Percentiles rank a stretch among this genome's conserved stretches.
Conservation (phyloP, 2,113 vertebrate genomes). For the Labeo catla region DNA sequence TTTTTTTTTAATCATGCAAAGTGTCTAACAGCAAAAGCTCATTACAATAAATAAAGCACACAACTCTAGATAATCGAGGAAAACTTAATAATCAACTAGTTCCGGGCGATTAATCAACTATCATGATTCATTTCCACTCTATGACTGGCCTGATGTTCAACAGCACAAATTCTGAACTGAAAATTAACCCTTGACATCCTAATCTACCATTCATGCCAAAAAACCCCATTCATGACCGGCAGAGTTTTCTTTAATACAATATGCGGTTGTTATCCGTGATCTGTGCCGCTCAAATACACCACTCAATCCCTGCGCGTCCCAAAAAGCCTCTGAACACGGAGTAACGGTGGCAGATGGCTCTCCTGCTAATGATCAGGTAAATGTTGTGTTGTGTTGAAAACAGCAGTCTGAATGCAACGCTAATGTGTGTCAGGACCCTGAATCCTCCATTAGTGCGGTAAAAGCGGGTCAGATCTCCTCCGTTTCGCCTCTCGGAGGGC, state of each 20-base stretch:
- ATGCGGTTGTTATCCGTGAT: not conserved
- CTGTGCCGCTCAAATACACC: not conserved
- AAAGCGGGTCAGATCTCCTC: conserved; percentile 1
- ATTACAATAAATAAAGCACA: not conserved
- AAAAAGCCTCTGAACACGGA: conserved; percentile 2
- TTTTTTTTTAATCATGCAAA: not conserved
- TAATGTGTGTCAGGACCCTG: conserved; percentile 39
- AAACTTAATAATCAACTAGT: not conserved
- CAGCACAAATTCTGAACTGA: not conserved
- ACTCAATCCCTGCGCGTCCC: not conserved
- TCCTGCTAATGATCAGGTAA: conserved; percentile 7
- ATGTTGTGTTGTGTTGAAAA: conserved; percentile 40
- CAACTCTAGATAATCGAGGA: not conserved
- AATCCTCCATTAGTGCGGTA: conserved; percentile 13
- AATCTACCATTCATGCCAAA: not conserved
- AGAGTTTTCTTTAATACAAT: conserved; percentile 5
- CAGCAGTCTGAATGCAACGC: conserved; percentile 9
- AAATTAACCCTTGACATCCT: not conserved
- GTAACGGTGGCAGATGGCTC: conserved; percentile 14
- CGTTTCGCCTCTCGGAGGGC: not conserved
- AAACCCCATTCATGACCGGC: not conserved
- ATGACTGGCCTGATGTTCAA: not conserved
- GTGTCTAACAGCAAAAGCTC: not conserved
- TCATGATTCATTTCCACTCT: not conserved
- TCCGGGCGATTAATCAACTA: too few relatives aligned